Base-by-base conservation (phyloP, 2,113 vertebrate species). In the Tragulus kanchil region DNA sequence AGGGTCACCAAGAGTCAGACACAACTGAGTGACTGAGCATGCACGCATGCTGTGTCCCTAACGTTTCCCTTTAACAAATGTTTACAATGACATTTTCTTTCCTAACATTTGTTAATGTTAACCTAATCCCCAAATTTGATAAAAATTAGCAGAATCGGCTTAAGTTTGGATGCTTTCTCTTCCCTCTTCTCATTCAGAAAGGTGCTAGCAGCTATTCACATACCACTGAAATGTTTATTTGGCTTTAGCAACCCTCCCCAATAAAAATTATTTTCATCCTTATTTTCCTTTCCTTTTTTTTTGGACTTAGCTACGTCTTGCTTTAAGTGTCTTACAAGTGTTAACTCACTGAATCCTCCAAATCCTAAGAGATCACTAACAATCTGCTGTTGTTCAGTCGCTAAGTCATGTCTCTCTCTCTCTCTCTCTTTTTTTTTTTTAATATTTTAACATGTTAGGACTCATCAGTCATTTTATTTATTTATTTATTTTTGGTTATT, bases 131-230 rank as follows among this genome's bases (percentile, higher is more conserved):
- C 45, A 93, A 61, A 81, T 1, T 69, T 67, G 25, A 62, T 65
- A n/a, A 85, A 78, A 96, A 96, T 15, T 9, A 54, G 52, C 36
- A 69, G 13, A 62, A 86, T 45, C 71, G 61, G 50, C 61, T 83
- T 84, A 83, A 59, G 9, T 84, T 64, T 85, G 64, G 45, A 78
- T 75, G 13, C 6, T 65, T 89, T 61, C 61, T 78, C 16, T 86
- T 87, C 15, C n/a, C 31, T 64, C 42, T 87, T 86, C 59, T 92
- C 12, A 31, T 87, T 84, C 85, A 65, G 90, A 90, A 97, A 88
- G 52, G 7, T 93, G 19, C 31, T 64, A 23, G 77, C 59, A 73
- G 42, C 87, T 83, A 48, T 65, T 87, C 31, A 58, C 45, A 93
- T 86, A 91, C 48, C 25, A 69, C 17, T 61, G 31, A 71, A 58